Evolutionary conservation across 2,113 vertebrate species (phyloP).

Genomic region (Halichoeres trimaculatus): DNA sequence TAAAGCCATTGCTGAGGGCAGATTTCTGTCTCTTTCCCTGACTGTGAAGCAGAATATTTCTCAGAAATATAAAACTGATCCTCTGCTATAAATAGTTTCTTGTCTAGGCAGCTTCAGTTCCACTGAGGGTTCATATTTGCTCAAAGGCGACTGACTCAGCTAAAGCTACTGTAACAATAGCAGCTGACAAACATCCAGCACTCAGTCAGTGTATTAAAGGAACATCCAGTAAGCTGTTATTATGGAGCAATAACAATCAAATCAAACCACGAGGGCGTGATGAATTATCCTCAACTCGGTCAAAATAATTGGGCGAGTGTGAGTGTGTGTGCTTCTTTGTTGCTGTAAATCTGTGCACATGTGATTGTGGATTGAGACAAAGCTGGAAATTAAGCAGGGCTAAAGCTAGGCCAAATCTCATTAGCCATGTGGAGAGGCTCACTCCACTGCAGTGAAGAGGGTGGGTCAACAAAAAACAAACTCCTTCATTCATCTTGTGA

Average conservation of each 20-base stretch:
- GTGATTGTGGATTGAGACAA: constrained; percentile 10
- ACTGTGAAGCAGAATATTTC: not conserved
- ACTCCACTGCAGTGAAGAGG: not conserved
- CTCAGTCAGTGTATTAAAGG: not conserved
- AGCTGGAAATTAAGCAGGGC: constrained; percentile 35
- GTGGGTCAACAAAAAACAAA: constrained; percentile 12
- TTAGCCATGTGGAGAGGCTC: constrained; percentile 33
- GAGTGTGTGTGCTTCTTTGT: not conserved
- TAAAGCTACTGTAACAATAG: not conserved
- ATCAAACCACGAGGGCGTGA: constrained; percentile 10
- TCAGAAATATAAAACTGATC: not conserved
- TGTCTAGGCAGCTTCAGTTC: not conserved
- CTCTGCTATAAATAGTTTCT: not conserved
- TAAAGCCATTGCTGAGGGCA: not conserved
- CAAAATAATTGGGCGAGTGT: not conserved
- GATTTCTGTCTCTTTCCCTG: not conserved
- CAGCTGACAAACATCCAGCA: not conserved
- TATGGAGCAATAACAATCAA: constrained; percentile 36
- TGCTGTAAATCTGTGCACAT: not conserved
- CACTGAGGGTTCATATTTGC: not conserved
- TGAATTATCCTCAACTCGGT: constrained; percentile 6
- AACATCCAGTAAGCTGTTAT: constrained; percentile 2
- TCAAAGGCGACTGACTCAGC: not conserved
- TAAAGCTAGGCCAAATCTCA: constrained; percentile 29
- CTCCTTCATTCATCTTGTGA: constrained; percentile 5